Conservation (phyloP, 2,797 vertebrate genomes). For the Tokudaia tokunoshimensis region DNA sequence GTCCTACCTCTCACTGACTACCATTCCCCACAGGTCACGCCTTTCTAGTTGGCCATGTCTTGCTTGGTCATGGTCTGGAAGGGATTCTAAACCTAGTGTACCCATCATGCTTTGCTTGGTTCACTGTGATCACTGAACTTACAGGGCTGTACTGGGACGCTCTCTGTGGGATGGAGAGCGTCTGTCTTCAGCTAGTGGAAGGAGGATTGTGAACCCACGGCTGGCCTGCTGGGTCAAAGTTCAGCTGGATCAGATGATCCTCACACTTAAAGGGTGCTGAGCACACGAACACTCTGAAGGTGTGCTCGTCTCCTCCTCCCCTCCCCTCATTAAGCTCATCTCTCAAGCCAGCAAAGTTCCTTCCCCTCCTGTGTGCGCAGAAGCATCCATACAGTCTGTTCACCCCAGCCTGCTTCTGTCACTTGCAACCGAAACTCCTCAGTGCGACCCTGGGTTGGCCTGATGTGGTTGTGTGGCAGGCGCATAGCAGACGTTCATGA, state of each 20-base stretch:
- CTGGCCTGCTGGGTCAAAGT: neutral
- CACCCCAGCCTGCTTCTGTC: neutral
- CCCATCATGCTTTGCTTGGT: neutral
- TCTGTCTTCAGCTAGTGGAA: neutral
- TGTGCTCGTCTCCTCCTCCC: neutral
- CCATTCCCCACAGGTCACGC: neutral
- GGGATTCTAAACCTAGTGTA: neutral
- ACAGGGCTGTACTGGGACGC: accelerated
- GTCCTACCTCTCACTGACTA: neutral
- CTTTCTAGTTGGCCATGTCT: neutral
- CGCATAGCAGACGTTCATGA: neutral
- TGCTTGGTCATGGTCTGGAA: neutral
- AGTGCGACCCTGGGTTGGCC: neutral
- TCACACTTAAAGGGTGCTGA: neutral
- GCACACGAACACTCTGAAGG: neutral
- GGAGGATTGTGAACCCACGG: neutral
- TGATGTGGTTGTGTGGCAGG: neutral
- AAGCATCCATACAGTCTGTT: neutral
- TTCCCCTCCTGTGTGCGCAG: neutral
- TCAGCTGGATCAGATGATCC: neutral
- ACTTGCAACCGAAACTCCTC: neutral
- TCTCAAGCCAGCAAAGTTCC: neutral
- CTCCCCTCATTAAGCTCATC: neutral
- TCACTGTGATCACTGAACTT: neutral
- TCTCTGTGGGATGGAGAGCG: neutral